Conservation (phyloP, 2,888 invertebrate species). For the Catocala nupta region DNA sequence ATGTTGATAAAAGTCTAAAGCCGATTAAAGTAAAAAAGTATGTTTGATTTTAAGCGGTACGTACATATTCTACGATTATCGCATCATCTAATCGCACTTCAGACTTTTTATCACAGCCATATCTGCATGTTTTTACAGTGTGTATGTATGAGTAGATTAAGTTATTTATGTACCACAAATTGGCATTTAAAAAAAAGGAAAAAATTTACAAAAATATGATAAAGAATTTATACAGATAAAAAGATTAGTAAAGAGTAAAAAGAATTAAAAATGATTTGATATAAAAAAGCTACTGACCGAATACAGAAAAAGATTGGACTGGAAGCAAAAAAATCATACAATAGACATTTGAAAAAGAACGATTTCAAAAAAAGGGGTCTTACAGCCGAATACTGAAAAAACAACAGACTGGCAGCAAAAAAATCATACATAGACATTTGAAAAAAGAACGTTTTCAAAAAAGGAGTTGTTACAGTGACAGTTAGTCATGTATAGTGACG, state of each 20-base stretch:
- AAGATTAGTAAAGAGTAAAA: conserved; percentile 27
- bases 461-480: neutral
- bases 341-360: neutral
- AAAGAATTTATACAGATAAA: no score
- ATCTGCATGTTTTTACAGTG: conserved; percentile 33
- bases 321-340: neutral
- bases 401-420: neutral
- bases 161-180: conserved; percentile 26
- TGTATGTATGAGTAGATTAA: conserved; percentile 33
- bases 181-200: conserved; percentile 32
- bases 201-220: conserved; percentile 31
- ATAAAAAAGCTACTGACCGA: conserved; percentile 30
- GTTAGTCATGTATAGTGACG: neutral
- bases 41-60: no score
- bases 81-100: conserved; percentile 15
- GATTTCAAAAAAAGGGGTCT: no score
- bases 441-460: neutral
- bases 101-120: conserved; percentile 41
- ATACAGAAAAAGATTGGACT: conserved; percentile 24
- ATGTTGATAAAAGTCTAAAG: no score
- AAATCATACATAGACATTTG: conserved; percentile 1
- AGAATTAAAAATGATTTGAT: neutral
- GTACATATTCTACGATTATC: neutral
- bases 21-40: no score
- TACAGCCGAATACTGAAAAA: conserved; percentile 32